phyloP scores from a whole-genome alignment of 1,140 invertebrate genomes.

The Drosophila miranda region DNA sequence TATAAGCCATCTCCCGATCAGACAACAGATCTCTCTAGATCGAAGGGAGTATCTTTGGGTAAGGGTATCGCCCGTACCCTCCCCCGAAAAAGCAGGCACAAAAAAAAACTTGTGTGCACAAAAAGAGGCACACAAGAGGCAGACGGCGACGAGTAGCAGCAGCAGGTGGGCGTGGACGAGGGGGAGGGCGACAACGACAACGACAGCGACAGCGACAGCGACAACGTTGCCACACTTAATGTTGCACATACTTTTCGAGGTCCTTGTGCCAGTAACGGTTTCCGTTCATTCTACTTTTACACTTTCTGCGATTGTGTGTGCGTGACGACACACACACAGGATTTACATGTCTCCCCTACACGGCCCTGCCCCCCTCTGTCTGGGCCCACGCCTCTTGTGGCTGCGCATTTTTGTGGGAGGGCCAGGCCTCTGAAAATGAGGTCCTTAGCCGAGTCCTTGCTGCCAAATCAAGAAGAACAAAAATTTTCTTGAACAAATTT shows the following conservation, averaged over 20 bases:
- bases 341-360: background rate
- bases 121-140: slow-evolving; percentile 69
- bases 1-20: too few relatives aligned
- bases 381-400: slow-evolving; percentile 29
- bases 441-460: too few relatives aligned
- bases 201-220: slow-evolving; percentile 15
- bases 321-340: background rate
- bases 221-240: slow-evolving; percentile 64
- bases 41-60: too few relatives aligned
- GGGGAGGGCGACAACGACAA: background rate
- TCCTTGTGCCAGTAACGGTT: slow-evolving; percentile 77
- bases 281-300: slow-evolving; percentile 72
- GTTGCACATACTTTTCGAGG: slow-evolving; percentile 74
- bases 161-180: background rate
- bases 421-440: too few relatives aligned
- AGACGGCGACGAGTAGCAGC: slow-evolving; percentile 1
- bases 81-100: slow-evolving; percentile 34
- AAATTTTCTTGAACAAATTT: too few relatives aligned
- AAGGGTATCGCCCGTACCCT: background rate
- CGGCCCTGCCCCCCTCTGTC: background rate
- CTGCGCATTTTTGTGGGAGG: slow-evolving; percentile 13
- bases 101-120: slow-evolving; percentile 46
- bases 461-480: too few relatives aligned
- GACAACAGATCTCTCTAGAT: too few relatives aligned
- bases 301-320: slow-evolving; percentile 41